Evolutionary conservation across 2,797 vertebrate species (phyloP).

Genomic region (Hirundo rustica): DNA sequence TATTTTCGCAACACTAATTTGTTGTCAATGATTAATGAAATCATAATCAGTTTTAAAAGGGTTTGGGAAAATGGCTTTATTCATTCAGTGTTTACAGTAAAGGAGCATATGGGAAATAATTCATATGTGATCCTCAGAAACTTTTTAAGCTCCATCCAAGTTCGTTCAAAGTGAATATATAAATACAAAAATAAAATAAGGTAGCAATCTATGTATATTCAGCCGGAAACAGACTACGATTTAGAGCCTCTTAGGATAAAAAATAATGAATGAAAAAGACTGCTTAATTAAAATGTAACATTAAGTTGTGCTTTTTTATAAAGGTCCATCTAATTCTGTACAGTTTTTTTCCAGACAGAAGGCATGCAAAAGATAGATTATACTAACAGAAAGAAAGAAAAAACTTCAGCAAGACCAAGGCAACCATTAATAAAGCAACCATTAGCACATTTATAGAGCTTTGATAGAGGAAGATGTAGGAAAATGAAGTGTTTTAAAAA

Average conservation of each 20-base stretch:
- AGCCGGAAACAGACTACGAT: conserved; percentile 28
- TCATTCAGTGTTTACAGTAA: conserved; percentile 37
- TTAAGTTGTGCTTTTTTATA: conserved; percentile 30
- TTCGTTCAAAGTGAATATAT: neutral
- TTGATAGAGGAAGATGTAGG: neutral
- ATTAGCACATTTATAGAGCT: neutral
- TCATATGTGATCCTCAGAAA: neutral
- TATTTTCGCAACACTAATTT: neutral
- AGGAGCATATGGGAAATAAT: conserved; percentile 19
- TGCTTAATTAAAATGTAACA: conserved; percentile 43
- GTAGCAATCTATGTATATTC: conserved; percentile 11
- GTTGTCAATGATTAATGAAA: neutral
- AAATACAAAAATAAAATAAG: conserved; percentile 21
- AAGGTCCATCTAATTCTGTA: conserved; percentile 13
- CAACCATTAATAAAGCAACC: neutral
- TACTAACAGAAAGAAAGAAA: neutral
- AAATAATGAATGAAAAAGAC: conserved; percentile 42
- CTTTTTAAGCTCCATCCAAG: conserved; percentile 33
- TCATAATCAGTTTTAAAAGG: neutral
- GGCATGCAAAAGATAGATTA: neutral
- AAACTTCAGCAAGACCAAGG: neutral
- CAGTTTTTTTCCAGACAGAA: conserved; percentile 27
- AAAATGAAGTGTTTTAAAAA: neutral
- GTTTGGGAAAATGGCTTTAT: conserved; percentile 33
- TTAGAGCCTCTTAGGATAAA: conserved; percentile 12